Evolutionary conservation across 2,888 invertebrate genomes (phyloP).

Genomic region (Ochlodes sylvanus): DNA sequence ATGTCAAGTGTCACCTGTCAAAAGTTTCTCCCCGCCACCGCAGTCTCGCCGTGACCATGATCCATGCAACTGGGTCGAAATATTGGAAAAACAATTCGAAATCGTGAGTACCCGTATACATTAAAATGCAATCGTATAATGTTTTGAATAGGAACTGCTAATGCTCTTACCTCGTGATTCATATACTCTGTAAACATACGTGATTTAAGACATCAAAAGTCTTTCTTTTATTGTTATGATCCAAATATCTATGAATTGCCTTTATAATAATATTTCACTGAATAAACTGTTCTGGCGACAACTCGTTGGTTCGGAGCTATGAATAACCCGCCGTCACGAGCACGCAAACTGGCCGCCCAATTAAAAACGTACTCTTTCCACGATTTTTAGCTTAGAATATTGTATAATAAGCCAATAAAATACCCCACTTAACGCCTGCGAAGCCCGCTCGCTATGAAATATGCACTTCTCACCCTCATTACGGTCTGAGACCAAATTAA

Average conservation of each 20-base stretch:
- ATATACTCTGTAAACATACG: not conserved
- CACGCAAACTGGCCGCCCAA: constrained; percentile 81
- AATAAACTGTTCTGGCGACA: constrained; percentile 67
- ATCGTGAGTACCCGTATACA: too few species aligned
- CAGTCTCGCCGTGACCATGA: too few species aligned
- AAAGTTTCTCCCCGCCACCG: too few species aligned
- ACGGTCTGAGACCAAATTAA: constrained; percentile 73
- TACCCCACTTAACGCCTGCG: constrained; percentile 82
- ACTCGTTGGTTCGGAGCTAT: constrained; percentile 77
- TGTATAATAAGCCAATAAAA: constrained; percentile 85
- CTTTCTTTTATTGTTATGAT: not conserved
- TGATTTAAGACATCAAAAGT: not conserved
- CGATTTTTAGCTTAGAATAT: constrained; percentile 85
- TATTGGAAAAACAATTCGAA: too few species aligned
- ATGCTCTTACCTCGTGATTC: too few species aligned
- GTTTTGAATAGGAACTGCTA: too few species aligned
- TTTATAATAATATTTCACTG: constrained; percentile 49
- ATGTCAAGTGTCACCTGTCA: too few species aligned
- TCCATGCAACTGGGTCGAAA: too few species aligned
- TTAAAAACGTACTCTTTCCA: constrained; percentile 85
- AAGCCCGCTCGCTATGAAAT: constrained; percentile 76
- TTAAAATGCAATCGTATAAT: too few species aligned
- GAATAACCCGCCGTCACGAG: constrained; percentile 82
- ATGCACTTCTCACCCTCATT: constrained; percentile 81
- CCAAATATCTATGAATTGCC: constrained; percentile 10